phyloP scores from a whole-genome alignment of 2,797 vertebrate genomes.

The Manis pentadactyla region DNA sequence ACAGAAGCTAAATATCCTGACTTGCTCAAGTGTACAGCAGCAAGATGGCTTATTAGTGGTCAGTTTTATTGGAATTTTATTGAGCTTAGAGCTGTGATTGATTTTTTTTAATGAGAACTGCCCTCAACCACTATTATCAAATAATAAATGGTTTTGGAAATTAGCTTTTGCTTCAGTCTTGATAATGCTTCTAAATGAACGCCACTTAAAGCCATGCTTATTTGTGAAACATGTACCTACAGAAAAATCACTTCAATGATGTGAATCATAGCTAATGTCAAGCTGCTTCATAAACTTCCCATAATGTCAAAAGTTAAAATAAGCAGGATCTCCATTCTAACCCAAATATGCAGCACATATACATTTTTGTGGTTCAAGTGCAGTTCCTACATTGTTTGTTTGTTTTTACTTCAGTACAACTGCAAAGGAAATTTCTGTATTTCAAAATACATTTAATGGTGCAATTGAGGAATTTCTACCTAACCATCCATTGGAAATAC shows the following conservation, averaged over 20 bases:
- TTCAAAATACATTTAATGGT: neutral
- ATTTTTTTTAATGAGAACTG: neutral
- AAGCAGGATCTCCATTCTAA: neutral
- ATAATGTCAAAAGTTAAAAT: neutral
- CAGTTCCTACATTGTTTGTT: neutral
- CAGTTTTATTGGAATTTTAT: neutral
- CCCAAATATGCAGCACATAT: neutral
- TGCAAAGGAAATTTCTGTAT: neutral
- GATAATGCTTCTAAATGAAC: neutral
- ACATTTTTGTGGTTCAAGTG: neutral
- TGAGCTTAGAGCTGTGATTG: neutral
- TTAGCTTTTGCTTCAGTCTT: neutral
- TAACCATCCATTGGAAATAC: neutral
- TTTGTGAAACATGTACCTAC: neutral
- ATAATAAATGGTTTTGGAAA: neutral
- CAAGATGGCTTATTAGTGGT: neutral
- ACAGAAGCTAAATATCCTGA: neutral
- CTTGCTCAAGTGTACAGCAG: neutral
- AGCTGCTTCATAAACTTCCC: neutral
- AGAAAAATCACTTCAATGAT: neutral
- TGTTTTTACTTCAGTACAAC: neutral
- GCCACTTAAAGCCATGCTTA: neutral
- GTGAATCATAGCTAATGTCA: neutral
- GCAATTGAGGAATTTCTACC: neutral
- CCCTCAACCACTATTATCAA: neutral